Evolutionary conservation across 2,888 invertebrate species (phyloP), one percentile per base, ranked within the genome.

Genomic region (Pollenia griseotomentosa): DNA sequence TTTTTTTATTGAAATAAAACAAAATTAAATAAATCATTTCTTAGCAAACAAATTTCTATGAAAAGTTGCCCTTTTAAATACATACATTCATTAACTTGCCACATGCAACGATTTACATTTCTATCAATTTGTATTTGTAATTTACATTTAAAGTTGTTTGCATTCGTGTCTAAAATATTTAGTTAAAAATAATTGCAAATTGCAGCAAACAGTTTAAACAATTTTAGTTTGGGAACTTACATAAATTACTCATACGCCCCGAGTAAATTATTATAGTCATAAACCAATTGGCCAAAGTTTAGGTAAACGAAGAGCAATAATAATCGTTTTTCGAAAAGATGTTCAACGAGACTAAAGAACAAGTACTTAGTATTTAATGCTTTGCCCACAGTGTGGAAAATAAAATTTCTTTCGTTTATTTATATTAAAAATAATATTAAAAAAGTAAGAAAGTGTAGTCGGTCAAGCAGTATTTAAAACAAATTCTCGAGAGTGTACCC

Each of bases 121-220:
- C 55, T 44, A 80, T 80, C 79, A 80, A 55, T 71, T 71, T 80
- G 80, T 71, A 71, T 71, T 46, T 80, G 23, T 57, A 70, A 79
- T 79, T 65, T 75, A 44, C 71, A 66, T 71, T 44, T 78, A n/a
- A 53, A 46, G 42, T 75, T 77, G 46, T 19, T 65, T 65, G 57
- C 63, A 46, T 85, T 75, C 85, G 80, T 85, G 85, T 14, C 51
- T 63, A 55, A 77, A 80, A 71, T 75, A 80, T 80, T 85, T 85
- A 80, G 75, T 51, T 61, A 44, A 77, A 77, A 61, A 71, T 75
- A 85, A 85, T 80, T 85, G 79, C 63, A 75, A 79, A 53, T 23
- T 66, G 19, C 33, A 63, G 80, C 80, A 65, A 51, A 55, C 68
- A 74, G 14, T 84, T 66, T 44, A 78, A 78, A 65, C 42, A 44